Conservation (phyloP, 1,140 invertebrate genomes). For the Drosophila arawakana region DNA sequence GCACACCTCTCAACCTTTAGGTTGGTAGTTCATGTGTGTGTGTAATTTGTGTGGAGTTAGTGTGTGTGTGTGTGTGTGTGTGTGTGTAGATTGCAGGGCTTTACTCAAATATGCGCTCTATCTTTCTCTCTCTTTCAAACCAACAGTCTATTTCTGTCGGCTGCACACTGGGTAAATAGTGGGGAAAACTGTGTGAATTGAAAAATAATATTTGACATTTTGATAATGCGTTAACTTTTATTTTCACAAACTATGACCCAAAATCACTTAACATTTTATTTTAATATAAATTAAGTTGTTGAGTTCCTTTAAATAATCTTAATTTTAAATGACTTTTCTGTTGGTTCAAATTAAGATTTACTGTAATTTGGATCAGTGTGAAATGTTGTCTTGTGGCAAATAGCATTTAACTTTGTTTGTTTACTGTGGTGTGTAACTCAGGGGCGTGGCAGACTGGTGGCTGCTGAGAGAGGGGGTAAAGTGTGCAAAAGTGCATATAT, state of each 20-base stretch:
- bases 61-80: slow-evolving; percentile 5
- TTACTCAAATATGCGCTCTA: background rate
- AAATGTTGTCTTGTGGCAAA: slow-evolving; percentile 44
- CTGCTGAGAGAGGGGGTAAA: slow-evolving; percentile 3
- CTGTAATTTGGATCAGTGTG: slow-evolving; percentile 17
- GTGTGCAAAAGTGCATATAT: slow-evolving; percentile 72
- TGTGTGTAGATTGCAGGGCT: slow-evolving; percentile 23
- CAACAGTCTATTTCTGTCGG: slow-evolving; percentile 4
- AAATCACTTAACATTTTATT: too few relatives aligned
- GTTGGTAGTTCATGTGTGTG: slow-evolving; percentile 71
- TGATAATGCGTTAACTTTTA: too few relatives aligned
- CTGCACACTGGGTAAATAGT: slow-evolving; percentile 17
- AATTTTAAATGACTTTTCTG: background rate
- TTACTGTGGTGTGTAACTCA: slow-evolving; percentile 53
- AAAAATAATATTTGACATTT: too few relatives aligned
- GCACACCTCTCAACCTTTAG: slow-evolving; percentile 71
- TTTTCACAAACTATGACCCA: too few relatives aligned
- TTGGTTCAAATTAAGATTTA: background rate
- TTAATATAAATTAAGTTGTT: too few relatives aligned
- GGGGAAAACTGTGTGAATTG: background rate
- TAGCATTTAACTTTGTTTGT: slow-evolving; percentile 72
- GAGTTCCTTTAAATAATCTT: background rate
- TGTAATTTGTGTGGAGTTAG: slow-evolving; percentile 1
- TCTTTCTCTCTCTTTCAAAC: slow-evolving; percentile 21
- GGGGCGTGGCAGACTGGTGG: background rate